Percentiles rank a stretch among this genome's conserved stretches.
phyloP scores from a whole-genome alignment of 2,797 vertebrate genomes.

The Notoglanidium macrostoma region DNA sequence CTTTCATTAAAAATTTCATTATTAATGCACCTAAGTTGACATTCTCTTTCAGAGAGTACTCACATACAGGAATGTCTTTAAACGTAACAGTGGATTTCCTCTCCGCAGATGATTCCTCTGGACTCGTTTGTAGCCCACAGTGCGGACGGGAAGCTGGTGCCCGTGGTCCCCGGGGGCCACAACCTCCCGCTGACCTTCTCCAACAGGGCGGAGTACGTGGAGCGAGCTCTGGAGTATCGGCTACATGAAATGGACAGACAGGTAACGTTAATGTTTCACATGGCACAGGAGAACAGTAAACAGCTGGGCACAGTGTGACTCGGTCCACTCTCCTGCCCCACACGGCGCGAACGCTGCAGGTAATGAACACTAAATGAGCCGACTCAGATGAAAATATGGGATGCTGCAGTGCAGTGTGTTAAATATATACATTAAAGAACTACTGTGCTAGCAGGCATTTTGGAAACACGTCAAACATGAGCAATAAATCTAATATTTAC shows the following conservation, averaged over 20 bases:
- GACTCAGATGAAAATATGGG: neutral
- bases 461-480: neutral
- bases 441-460: neutral
- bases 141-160: conserved; percentile 77
- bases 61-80: neutral
- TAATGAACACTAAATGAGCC: neutral
- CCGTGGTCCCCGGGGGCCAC: conserved; percentile 78
- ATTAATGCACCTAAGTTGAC: neutral
- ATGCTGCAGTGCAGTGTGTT: neutral
- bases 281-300: neutral
- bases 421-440: neutral
- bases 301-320: neutral
- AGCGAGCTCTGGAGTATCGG: conserved; percentile 76
- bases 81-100: neutral
- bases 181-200: conserved; percentile 77
- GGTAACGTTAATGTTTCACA: conserved; percentile 60
- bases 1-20: neutral
- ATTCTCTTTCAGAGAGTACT: neutral
- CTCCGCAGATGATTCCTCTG: conserved; percentile 79
- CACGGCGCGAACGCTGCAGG: neutral
- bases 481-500: neutral
- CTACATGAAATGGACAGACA: conserved; percentile 83
- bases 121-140: conserved; percentile 80
- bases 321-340: neutral
- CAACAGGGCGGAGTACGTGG: conserved; percentile 81